Evolutionary conservation across 1,140 invertebrate species (phyloP), one percentile per base, ranked within the genome.

Genomic region (Chlorops oryzae): DNA sequence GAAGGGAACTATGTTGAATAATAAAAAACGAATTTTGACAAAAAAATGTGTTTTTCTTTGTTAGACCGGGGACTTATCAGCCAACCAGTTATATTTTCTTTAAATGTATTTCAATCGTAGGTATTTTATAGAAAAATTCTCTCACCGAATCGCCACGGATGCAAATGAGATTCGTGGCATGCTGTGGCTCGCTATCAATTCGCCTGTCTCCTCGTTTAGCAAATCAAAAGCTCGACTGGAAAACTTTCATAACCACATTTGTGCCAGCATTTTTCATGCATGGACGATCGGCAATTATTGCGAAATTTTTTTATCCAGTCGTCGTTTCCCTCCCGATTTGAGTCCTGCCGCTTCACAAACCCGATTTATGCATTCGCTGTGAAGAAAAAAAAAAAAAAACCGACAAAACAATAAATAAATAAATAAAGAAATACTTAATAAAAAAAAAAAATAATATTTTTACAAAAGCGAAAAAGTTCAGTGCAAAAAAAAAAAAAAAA

Each of bases 81-180:
- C n/a, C n/a, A n/a, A n/a, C n/a, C n/a, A n/a, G n/a, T n/a, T n/a
- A n/a, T n/a, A n/a, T n/a, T n/a, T n/a, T n/a, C n/a, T n/a, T n/a
- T n/a, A n/a, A n/a, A n/a, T n/a, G n/a, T n/a, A n/a, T n/a, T n/a
- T n/a, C n/a, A n/a, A n/a, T n/a, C n/a, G n/a, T n/a, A n/a, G n/a
- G n/a, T n/a, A n/a, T n/a, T n/a, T n/a, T n/a, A n/a, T n/a, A n/a
- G n/a, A n/a, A n/a, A n/a, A n/a, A n/a, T n/a, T n/a, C n/a, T n/a
- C 80, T 81, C 80, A 92, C 88, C 52, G 88, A 81, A 76, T 96
- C 93, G 39, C 93, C 93, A 41, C 93, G 45, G 93, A 97, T 12
- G 94, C 95, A 79, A 98, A 98, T 6, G 93, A 97, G 63, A 98
- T 96, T 57, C 90, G 81, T 35, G 94, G 93, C 92, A 98, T 96